Conservation (phyloP, 2,797 vertebrate genomes). For the Centroberyx gerrardi region DNA sequence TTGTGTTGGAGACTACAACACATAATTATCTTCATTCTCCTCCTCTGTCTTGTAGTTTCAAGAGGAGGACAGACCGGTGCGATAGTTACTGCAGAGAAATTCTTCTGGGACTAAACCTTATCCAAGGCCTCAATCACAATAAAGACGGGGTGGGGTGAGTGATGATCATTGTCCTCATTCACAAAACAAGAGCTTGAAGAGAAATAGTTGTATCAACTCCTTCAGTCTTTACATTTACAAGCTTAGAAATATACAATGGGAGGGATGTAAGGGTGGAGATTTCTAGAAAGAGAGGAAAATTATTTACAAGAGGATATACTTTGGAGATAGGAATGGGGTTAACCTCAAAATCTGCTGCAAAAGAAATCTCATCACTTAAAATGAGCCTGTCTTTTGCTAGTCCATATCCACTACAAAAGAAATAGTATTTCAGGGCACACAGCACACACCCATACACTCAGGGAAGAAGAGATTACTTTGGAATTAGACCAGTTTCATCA, state of each 20-base stretch:
- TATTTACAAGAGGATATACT: slow-evolving; percentile 77
- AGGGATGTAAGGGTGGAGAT: slow-evolving; percentile 60
- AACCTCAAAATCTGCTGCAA: slow-evolving; percentile 56
- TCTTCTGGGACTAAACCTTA: slow-evolving; percentile 68
- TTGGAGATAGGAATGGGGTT: slow-evolving; percentile 44
- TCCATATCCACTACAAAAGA: slow-evolving; percentile 10
- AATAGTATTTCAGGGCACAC: slow-evolving; percentile 48
- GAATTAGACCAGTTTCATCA: slow-evolving; percentile 32
- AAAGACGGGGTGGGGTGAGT: slow-evolving; percentile 53
- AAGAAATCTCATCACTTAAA: slow-evolving; percentile 59
- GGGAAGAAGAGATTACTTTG: slow-evolving; percentile 45
- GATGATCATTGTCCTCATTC: slow-evolving; percentile 60
- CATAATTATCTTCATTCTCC: slow-evolving; percentile 64
- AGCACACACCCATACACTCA: slow-evolving; percentile 41
- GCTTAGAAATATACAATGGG: slow-evolving; percentile 74
- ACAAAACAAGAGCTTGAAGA: slow-evolving; percentile 70
- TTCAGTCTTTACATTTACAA: slow-evolving; percentile 81
- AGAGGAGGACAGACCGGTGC: slow-evolving; percentile 56
- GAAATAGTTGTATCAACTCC: slow-evolving; percentile 59
- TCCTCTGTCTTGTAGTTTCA: slow-evolving; percentile 63
- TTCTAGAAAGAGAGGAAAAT: slow-evolving; percentile 62
- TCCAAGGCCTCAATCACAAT: slow-evolving; percentile 71
- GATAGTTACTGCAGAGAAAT: slow-evolving; percentile 59
- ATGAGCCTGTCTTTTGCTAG: slow-evolving; percentile 23
- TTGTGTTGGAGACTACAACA: slow-evolving; percentile 50